Conservation (phyloP, 2,888 invertebrate species). For the Fissipunctia ypsillon region DNA sequence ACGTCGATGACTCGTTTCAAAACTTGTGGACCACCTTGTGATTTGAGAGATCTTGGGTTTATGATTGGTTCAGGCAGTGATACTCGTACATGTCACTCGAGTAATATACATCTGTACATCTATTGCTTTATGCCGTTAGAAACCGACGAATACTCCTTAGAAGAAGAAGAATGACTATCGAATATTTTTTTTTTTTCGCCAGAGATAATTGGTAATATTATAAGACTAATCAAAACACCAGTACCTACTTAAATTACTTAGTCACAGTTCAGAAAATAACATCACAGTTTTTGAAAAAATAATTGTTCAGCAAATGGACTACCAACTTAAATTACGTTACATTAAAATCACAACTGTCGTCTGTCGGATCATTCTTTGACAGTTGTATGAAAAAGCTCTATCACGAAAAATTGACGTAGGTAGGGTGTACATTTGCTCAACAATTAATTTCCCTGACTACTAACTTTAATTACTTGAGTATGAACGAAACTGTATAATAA, state of each 20-base stretch:
- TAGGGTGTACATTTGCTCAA: background rate
- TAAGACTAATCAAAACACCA: background rate
- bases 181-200: background rate
- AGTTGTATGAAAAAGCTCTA: background rate
- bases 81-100: background rate
- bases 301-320: background rate
- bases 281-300: no score
- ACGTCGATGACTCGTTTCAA: slow-evolving; percentile 65
- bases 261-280: background rate
- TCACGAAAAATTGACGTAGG: background rate
- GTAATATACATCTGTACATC: background rate
- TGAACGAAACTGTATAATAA: background rate
- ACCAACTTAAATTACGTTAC: background rate
- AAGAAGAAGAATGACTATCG: background rate
- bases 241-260: background rate
- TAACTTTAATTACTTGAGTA: background rate
- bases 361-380: background rate
- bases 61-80: slow-evolving; percentile 3
- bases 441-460: background rate
- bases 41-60: slow-evolving; percentile 8
- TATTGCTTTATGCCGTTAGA: background rate
- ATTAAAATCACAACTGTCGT: background rate
- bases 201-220: background rate
- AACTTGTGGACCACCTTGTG: background rate
- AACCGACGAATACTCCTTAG: background rate